phyloP scores from a whole-genome alignment of 2,113 vertebrate species.

The Aythya baeri region DNA sequence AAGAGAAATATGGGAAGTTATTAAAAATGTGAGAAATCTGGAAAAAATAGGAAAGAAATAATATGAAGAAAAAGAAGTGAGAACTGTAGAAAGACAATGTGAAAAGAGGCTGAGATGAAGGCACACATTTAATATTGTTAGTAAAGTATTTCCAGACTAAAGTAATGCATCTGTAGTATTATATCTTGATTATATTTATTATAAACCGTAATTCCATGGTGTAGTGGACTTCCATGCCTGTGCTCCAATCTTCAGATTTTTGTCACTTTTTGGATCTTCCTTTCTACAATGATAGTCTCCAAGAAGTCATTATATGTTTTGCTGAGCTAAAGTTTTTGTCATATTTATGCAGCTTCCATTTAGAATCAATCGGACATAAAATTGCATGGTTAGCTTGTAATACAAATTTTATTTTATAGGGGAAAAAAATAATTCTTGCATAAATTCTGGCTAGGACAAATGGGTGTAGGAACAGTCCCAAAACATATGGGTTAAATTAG shows the following conservation, averaged over 20 bases:
- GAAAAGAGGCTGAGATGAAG: not conserved
- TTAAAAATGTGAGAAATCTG: not conserved
- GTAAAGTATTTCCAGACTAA: not conserved
- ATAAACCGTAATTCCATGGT: not conserved
- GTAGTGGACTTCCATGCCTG: not conserved
- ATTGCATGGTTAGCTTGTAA: constrained; percentile 8
- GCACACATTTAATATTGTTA: not conserved
- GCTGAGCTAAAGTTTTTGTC: not conserved
- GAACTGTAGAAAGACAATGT: not conserved
- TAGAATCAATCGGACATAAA: not conserved
- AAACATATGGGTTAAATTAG: constrained; percentile 69
- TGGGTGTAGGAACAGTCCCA: constrained; percentile 56
- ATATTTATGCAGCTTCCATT: constrained; percentile 19
- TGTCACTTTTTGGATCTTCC: not conserved
- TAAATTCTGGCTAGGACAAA: constrained; percentile 55
- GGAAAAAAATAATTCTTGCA: not conserved
- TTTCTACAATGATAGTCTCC: not conserved
- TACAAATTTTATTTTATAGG: constrained; percentile 15
- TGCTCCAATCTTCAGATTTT: not conserved
- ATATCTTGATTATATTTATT: not conserved
- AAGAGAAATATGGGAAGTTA: not conserved
- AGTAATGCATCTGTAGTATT: not conserved
- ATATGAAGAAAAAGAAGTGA: not conserved
- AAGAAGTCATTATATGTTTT: not conserved
- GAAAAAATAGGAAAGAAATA: not conserved